A percentile compares a stretch with the other conserved stretches of the same genome.
phyloP scores from a whole-genome alignment of 2,888 invertebrate genomes.

The Malachius bipustulatus region DNA sequence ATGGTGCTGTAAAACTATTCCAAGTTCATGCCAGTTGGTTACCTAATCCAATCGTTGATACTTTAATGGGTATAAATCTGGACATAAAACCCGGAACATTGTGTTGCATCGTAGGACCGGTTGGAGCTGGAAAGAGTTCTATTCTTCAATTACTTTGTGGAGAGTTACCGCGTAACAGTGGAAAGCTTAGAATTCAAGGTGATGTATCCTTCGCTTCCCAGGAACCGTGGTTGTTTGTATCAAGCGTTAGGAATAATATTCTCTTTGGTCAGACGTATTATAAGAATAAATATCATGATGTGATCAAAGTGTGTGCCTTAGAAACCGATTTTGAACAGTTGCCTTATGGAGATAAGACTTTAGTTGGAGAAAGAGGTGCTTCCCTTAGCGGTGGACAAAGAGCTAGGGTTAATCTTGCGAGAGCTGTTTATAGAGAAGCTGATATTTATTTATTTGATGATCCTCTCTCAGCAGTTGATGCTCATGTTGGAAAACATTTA shows the following conservation, averaged over 20 bases:
- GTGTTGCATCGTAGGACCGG: conserved; percentile 44
- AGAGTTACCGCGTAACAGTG: conserved; percentile 52
- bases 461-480: conserved; percentile 70
- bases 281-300: conserved; percentile 36
- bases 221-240: conserved; percentile 68
- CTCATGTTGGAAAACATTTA: conserved; percentile 61
- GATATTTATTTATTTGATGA: conserved; percentile 70
- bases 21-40: conserved; percentile 26
- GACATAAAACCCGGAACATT: conserved; percentile 38
- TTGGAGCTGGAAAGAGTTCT: conserved; percentile 60
- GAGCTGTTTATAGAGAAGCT: conserved; percentile 66
- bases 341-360: conserved; percentile 58
- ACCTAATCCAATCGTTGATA: conserved; percentile 28
- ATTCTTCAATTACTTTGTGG: conserved; percentile 57
- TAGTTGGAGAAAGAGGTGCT: conserved; percentile 69
- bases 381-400: conserved; percentile 72
- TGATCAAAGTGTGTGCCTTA: conserved; percentile 52
- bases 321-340: conserved; percentile 58
- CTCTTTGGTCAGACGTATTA: conserved; percentile 59
- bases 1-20: conserved; percentile 20
- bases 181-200: conserved; percentile 51
- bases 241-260: conserved; percentile 66
- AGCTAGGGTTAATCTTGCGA: conserved; percentile 64
- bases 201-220: conserved; percentile 60
- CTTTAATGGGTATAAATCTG: conserved; percentile 40